Conservation (phyloP, 37 sponge, comb jelly and placozoan genomes). For the Agelas oroides region DNA sequence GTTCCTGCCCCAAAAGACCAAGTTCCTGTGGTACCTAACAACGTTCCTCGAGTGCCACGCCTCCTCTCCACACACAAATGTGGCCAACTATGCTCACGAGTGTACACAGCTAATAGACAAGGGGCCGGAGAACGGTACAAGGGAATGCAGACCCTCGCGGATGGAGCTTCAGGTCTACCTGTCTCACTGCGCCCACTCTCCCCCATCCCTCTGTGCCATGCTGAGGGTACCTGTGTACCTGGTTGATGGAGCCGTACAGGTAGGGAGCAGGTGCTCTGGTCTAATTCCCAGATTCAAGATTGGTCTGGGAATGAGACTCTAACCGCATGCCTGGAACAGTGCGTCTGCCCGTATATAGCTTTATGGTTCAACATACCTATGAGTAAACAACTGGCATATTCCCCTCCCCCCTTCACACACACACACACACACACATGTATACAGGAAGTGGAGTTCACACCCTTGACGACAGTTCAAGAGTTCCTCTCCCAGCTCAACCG, state of each 20-base stretch:
- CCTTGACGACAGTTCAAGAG: conserved; percentile 56
- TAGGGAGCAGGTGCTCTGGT: background rate
- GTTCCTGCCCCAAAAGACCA: conserved; percentile 30
- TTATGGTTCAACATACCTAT: too few relatives aligned
- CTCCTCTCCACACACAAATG: background rate
- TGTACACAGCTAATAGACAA: conserved; percentile 5
- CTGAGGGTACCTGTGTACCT: conserved; percentile 37
- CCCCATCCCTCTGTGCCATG: background rate
- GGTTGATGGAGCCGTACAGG: conserved; percentile 20
- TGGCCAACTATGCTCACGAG: conserved; percentile 7
- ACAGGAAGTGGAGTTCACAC: conserved; percentile 52
- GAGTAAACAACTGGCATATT: background rate
- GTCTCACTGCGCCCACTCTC: background rate
- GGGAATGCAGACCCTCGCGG: conserved; percentile 51
- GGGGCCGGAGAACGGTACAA: background rate
- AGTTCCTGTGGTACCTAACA: conserved; percentile 49
- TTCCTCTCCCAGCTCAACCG: conserved; percentile 48
- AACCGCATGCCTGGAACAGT: too few relatives aligned
- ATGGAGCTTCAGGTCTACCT: conserved; percentile 27
- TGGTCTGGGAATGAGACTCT: too few relatives aligned
- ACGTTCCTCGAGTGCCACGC: conserved; percentile 12
- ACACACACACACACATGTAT: background rate
- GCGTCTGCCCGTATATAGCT: too few relatives aligned
- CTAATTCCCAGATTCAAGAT: too few relatives aligned
- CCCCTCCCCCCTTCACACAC: background rate